These are phyloP conservation scores for Podocnemis expansa DNA, from an alignment of 2,113 vertebrate species.

Conservation along the genomic window DNA sequence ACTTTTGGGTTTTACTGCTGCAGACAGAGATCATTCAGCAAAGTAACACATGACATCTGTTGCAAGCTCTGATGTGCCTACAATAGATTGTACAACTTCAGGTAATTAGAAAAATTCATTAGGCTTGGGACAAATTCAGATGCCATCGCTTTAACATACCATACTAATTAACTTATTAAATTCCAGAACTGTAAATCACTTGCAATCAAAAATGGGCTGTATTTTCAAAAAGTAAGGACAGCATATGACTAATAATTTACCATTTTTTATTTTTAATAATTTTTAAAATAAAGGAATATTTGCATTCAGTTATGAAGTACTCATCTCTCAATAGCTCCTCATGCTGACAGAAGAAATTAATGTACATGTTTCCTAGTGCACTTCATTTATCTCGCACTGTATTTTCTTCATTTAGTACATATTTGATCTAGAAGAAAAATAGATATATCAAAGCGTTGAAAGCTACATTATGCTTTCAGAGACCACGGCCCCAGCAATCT, in stretches of 20 bases:
- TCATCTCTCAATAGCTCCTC: neutral
- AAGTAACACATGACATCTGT: neutral
- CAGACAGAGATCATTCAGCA: neutral
- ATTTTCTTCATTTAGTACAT: rapidly evolving
- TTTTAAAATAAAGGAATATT: neutral
- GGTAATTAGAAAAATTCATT: constrained; percentile 2
- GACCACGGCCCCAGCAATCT: neutral
- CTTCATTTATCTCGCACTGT: neutral
- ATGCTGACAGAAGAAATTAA: neutral
- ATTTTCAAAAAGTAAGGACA: neutral
- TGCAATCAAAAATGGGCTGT: constrained; percentile 15
- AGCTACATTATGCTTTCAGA: neutral
- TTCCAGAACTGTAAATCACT: neutral
- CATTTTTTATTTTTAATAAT: neutral
- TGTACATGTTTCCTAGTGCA: neutral
- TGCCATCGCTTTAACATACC: neutral
- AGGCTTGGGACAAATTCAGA: constrained; percentile 9
- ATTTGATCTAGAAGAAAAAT: neutral
- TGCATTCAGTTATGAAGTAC: neutral
- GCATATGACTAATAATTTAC: neutral
- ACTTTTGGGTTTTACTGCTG: neutral
- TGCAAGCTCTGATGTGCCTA: neutral
- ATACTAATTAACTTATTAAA: neutral
- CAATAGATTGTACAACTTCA: neutral
- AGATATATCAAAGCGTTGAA: neutral